A percentile compares a stretch with the other conserved stretches of the same genome.
Conservation (phyloP, 2,113 vertebrate genomes). For the Calyptomena viridis region DNA sequence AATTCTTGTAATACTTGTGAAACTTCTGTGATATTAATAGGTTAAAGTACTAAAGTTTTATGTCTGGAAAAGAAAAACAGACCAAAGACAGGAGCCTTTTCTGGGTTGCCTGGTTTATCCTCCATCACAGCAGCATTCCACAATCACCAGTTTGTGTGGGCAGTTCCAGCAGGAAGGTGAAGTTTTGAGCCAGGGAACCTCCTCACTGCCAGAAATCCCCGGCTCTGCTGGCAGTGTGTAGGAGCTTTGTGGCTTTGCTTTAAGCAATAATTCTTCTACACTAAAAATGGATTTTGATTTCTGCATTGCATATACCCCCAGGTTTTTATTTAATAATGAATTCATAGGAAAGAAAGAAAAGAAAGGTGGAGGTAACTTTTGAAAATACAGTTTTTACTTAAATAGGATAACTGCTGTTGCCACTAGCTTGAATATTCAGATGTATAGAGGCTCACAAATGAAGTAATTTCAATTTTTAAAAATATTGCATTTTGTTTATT, state of each 20-base stretch:
- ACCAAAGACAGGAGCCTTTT: background rate
- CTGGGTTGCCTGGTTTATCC: background rate
- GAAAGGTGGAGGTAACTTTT: background rate
- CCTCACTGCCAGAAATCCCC: background rate
- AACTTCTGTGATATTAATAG: background rate
- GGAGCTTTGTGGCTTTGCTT: background rate
- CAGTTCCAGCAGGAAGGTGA: background rate
- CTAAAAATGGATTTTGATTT: background rate
- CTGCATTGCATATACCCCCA: background rate
- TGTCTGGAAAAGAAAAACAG: background rate
- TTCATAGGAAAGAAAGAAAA: background rate
- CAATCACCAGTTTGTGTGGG: background rate
- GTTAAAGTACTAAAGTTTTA: background rate
- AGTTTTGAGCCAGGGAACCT: background rate
- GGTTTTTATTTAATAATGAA: background rate
- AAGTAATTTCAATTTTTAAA: background rate
- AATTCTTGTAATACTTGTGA: background rate
- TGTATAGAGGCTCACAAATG: background rate
- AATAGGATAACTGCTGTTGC: background rate
- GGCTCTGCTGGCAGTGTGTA: background rate
- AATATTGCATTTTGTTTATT: background rate
- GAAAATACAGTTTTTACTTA: background rate
- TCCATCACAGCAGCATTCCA: background rate
- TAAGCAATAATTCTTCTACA: background rate
- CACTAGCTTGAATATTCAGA: background rate